Base-by-base conservation (phyloP, 1,140 invertebrate genomes). In the Plectrocnemia conspersa region DNA sequence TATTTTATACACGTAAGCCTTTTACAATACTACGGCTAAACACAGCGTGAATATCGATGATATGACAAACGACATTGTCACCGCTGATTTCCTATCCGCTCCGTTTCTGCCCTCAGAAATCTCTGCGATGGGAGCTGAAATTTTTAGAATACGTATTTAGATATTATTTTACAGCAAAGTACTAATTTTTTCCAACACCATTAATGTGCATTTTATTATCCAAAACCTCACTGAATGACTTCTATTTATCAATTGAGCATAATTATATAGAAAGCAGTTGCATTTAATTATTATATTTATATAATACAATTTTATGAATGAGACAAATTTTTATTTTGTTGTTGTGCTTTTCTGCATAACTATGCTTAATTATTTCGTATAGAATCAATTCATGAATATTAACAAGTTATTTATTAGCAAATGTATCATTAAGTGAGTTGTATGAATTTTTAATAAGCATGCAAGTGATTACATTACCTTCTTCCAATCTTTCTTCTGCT, bases 61-160 rank as follows among this genome's bases (percentile, higher is more conserved):
- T 1, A 46, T 22, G 9, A 45, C 29, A 49, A 35, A 16, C 4
- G 25, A 19, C 1, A 27, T 18, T 18, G 35, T 16, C 19, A 19
- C 13, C 15, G 46, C 15, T 46, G 47, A 50, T 15, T 15, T 13
- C n/a, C 24, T 11, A 35, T 32, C 7, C 13, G 13, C 33, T 3
- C 6, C 19, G 24, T 36, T 11, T 10, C 36, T 21, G 15, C 33
- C 25, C 2, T 46, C 46, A 2, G n/a, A n/a, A n/a, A 59, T 40
- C 44, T 59, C 45, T 1, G 52, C 50, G 1, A 54, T 22, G 2
- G 50, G 45, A 21, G 57, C 57, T 59, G 57, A 44, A 48, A 59
- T 49, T 1, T 11, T 21, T 13, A 18, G 11, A 38, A 33, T 16
- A 9, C 13, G 7, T 29, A 29, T 29, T 29, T 13, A 29, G 27